Evolutionary conservation across 2,797 vertebrate genomes (phyloP).

Genomic region (Neoniphon sammara): DNA sequence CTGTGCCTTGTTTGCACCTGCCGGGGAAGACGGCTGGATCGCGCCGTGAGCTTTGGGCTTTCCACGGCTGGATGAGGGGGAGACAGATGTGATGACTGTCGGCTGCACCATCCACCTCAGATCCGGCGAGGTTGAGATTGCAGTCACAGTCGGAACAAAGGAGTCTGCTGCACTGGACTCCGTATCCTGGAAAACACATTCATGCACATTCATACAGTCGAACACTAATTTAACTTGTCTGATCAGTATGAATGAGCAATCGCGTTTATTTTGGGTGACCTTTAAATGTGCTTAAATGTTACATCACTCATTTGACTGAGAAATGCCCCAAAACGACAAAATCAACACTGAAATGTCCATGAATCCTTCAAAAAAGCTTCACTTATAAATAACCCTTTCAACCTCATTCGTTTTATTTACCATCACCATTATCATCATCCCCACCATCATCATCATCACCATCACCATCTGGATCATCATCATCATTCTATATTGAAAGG

Average conservation of each 20-base stretch:
- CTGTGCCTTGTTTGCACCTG: slow-evolving; percentile 79
- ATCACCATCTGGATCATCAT: slow-evolving; percentile 16
- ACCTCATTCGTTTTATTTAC: too few relatives aligned
- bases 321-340: slow-evolving; percentile 28
- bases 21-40: slow-evolving; percentile 70
- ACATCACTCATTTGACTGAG: slow-evolving; percentile 37
- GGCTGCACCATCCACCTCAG: slow-evolving; percentile 91
- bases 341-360: background rate
- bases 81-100: slow-evolving; percentile 83
- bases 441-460: background rate
- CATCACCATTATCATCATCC: slow-evolving; percentile 4
- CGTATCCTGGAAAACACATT: slow-evolving; percentile 79
- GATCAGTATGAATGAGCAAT: slow-evolving; percentile 28
- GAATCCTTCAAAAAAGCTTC: background rate
- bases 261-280: slow-evolving; percentile 44
- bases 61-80: slow-evolving; percentile 82
- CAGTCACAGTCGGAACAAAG: slow-evolving; percentile 92
- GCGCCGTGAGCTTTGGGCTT: slow-evolving; percentile 80
- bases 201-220: slow-evolving; percentile 35
- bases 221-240: slow-evolving; percentile 32
- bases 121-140: slow-evolving; percentile 87
- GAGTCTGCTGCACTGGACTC: slow-evolving; percentile 82
- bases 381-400: background rate
- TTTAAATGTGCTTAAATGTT: slow-evolving; percentile 55
- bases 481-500: slow-evolving; percentile 54